Base-by-base conservation (phyloP, 2,888 invertebrate species). In the Chydorus sphaericus region DNA sequence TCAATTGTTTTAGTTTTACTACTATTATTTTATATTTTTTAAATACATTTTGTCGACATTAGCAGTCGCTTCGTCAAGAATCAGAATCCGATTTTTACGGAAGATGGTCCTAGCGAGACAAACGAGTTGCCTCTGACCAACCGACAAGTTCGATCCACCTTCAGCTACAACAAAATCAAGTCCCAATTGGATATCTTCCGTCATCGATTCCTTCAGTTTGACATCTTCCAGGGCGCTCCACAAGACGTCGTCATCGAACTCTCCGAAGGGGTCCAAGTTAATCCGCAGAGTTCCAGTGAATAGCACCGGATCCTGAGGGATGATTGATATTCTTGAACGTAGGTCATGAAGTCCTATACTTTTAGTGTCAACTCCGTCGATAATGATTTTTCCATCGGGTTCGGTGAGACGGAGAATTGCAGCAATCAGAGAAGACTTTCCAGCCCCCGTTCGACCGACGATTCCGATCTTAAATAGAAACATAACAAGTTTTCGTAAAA, bases 341-440 rank as follows among this genome's bases (percentile, higher is more conserved):
- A 74, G 65, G 30, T 69, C 67, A 60, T 68, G 66, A 4, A 91
- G 73, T 0, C 88, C 87, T 59, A 94, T 68, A 1, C 64, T 58
- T 33, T 61, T 61, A 23, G 69, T 68, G 59, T 71, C 65, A 11
- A 74, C 60, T 16, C 73, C 79, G 65, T 88, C 88, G 52, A 89
- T 83, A 4, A 70, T 65, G 49, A 88, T 79, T 1, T 69, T 69
- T 0, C 87, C 87, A 48, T 78, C 77, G 1, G 71, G 71, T 60
- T 81, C 82, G 0, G 81, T 80, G 58, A 86, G 65, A 6, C 80
- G 73, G 65, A 85, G 85, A 55, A 86, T 66, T 6, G 82, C 79
- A 59, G 79, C 75, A 52, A 83, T 79, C 44, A 85, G 69, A 1
- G 83, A 81, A 1, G 81, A 81, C 64, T 85, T 82, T 1, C 81